Evolutionary conservation across 2,113 vertebrate genomes (phyloP).

Genomic region (Myotis yumanensis): DNA sequence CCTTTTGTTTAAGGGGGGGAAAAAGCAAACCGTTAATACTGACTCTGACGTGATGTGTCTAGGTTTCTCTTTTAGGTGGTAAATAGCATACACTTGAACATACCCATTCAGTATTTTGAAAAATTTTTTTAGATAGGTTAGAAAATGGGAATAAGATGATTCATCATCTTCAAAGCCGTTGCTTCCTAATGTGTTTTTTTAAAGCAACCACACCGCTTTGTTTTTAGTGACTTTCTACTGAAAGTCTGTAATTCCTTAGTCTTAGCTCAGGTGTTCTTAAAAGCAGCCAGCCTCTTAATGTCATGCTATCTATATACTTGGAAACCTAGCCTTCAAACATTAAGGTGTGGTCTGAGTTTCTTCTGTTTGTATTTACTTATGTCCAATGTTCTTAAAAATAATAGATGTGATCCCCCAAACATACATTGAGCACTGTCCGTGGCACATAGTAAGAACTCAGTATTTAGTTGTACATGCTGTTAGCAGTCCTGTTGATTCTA

Average conservation of each 20-base stretch:
- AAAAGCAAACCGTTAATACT: background rate
- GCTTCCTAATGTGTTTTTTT: background rate
- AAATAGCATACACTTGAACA: conserved; percentile 13
- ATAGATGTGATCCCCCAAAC: background rate
- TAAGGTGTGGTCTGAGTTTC: conserved; percentile 11
- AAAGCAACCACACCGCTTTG: conserved; percentile 10
- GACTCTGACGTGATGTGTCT: background rate
- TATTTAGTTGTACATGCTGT: background rate
- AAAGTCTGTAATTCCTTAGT: conserved; percentile 10
- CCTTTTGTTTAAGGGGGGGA: background rate
- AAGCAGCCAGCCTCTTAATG: background rate
- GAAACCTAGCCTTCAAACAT: background rate
- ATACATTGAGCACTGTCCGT: background rate
- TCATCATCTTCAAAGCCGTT: conserved; percentile 10
- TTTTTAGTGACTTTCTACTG: background rate
- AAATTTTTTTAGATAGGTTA: background rate
- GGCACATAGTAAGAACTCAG: background rate
- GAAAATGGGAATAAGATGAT: conserved; percentile 33
- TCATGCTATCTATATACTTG: background rate
- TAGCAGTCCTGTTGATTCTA: conserved; percentile 22
- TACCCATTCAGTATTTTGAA: conserved; percentile 1
- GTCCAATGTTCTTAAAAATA: background rate
- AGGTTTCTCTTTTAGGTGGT: conserved; percentile 2
- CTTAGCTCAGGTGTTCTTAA: background rate
- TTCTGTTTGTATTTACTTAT: background rate